phyloP scores from a whole-genome alignment of 2,113 vertebrate species.

The Rhynchomys soricoides region DNA sequence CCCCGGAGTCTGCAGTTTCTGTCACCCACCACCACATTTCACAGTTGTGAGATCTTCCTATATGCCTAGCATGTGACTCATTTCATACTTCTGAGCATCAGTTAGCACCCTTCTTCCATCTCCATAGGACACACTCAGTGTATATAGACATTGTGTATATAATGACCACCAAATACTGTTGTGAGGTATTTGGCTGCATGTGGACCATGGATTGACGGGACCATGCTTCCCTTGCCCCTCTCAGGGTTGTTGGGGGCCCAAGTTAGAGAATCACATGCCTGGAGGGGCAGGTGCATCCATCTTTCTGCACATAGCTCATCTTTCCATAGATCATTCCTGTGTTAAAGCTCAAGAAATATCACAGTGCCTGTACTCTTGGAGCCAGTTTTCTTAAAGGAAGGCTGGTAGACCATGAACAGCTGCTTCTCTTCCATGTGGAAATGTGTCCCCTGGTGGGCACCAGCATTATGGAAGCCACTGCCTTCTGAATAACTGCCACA shows the following conservation, averaged over 20 bases:
- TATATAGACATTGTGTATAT: constrained; percentile 53
- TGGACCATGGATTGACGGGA: constrained; percentile 6
- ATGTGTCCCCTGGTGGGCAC: neutral
- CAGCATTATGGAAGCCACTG: constrained; percentile 17
- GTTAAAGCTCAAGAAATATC: constrained; percentile 50
- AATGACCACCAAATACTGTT: constrained; percentile 25
- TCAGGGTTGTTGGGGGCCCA: neutral
- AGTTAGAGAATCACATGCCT: neutral
- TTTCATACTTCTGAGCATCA: neutral
- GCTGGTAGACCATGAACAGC: neutral
- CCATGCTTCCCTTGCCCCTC: neutral
- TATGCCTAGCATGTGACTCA: neutral
- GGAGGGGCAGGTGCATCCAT: neutral
- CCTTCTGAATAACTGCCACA: constrained; percentile 50
- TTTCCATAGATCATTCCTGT: neutral
- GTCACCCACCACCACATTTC: constrained; percentile 36
- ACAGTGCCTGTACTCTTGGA: constrained; percentile 44
- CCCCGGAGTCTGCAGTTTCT: neutral
- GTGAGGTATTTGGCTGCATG: constrained; percentile 30
- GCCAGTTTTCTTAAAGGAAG: constrained; percentile 10
- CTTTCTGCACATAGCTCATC: neutral
- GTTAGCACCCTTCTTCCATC: neutral
- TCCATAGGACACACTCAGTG: neutral
- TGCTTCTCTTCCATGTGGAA: constrained; percentile 48
- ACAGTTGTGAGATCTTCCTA: neutral